Base-by-base conservation (phyloP, 2,113 vertebrate species). In the Rhinichthys klamathensis region DNA sequence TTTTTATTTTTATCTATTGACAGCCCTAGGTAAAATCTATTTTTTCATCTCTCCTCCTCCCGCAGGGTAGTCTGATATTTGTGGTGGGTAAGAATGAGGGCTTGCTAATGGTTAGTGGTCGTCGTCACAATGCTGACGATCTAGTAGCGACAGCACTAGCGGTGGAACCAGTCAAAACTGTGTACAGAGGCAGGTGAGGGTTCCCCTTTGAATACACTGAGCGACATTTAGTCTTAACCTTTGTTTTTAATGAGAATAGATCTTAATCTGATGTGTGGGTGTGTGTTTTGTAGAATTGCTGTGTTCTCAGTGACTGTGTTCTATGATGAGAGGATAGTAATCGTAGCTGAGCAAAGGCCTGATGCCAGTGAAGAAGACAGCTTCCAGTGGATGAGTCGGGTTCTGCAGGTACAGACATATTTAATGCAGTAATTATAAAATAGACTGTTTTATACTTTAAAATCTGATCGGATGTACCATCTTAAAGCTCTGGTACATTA, bases 371-470 rank as follows among this genome's bases (percentile, higher is more conserved):
- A 99, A 87, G 98, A 99, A 91, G 98, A 99, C 91, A 98, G 97
- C 51, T 99, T 99, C 91, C 98, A 99, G 94, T 99, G 97, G 97
- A 99, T 99, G 98, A 99, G 97, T 15, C 91, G 98, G 3, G 98
- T 99, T 54, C 93, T 99, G 61, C 97, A 99, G 97, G 97, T 98
- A 85, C 79, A 56, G 12, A 75, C 72, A 49, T 16, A 51, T 27
- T 75, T 18, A 49, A n/a, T 38, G 18, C 9, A 41, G 9, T 41
- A 11, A 12, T 70, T 70, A 11, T 70, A 23, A 70, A 70, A 41
- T 70, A 0, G 18, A n/a, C 8, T 5, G 16, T 70, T 70, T 38
- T 21, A 70, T 69, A 21, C 16, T 69, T 38, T 41, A 23, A 41
- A 69, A 21, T 69, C 1, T 69, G 30, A 67, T 65, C 3, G 0